A percentile compares a stretch with the other conserved stretches of the same genome.
These are phyloP conservation scores for Parthenolecanium corni DNA, from an alignment of 2,888 invertebrate genomes.

Conservation along the genomic window DNA sequence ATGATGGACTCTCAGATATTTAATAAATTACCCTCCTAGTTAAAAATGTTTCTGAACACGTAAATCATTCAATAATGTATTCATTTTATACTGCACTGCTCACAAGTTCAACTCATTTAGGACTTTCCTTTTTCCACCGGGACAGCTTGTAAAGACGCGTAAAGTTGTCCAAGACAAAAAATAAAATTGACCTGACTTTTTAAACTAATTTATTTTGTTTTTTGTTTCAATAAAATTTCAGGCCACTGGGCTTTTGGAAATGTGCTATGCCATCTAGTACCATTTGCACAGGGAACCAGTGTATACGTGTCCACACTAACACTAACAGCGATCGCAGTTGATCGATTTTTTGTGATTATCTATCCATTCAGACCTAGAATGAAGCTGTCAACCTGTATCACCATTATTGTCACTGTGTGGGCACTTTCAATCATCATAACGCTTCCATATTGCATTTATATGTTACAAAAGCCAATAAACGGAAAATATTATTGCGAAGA, in stretches of 20 bases:
- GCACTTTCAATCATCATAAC: constrained; percentile 74
- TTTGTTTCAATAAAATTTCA: constrained; percentile 23
- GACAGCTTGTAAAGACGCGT: too few relatives aligned
- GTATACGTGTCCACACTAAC: constrained; percentile 97
- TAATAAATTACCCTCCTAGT: too few relatives aligned
- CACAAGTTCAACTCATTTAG: too few relatives aligned
- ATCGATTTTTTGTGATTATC: constrained; percentile 93
- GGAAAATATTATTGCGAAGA: constrained; percentile 62
- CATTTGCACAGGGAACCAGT: constrained; percentile 87
- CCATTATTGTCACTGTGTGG: constrained; percentile 85
- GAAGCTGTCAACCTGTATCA: constrained; percentile 72
- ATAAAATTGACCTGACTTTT: too few relatives aligned
- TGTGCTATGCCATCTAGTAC: constrained; percentile 79
- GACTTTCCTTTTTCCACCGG: too few relatives aligned
- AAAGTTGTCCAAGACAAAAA: too few relatives aligned
- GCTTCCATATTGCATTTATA: constrained; percentile 78
- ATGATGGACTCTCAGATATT: too few relatives aligned
- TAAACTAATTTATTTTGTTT: too few relatives aligned
- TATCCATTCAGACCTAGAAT: constrained; percentile 89
- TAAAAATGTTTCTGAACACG: too few relatives aligned
- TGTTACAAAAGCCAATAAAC: constrained; percentile 46
- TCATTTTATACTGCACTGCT: too few relatives aligned
- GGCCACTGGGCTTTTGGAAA: constrained; percentile 84
- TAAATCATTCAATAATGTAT: too few relatives aligned
- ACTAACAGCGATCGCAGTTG: constrained; percentile 91